phyloP scores from a whole-genome alignment of 2,113 vertebrate species.

The Crotophaga sulcirostris region DNA sequence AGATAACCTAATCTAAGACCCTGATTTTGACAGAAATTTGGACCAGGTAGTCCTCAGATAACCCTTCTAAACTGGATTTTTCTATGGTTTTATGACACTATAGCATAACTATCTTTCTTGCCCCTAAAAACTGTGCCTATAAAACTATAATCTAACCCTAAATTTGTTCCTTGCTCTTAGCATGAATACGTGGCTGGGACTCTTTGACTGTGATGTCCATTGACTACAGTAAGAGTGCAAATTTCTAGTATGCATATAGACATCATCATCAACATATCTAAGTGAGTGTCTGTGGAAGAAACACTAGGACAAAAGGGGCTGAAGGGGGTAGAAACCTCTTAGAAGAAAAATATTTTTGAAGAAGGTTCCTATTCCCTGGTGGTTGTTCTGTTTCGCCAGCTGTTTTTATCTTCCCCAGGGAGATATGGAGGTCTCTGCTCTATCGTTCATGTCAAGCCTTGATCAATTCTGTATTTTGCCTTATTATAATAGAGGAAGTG shows the following conservation, averaged over 20 bases:
- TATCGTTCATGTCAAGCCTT: neutral
- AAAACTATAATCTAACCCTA: neutral
- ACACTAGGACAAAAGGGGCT: neutral
- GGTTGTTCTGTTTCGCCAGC: neutral
- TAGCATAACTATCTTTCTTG: neutral
- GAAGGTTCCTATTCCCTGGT: neutral
- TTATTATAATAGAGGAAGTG: neutral
- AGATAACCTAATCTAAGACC: neutral
- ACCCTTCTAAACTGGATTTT: neutral
- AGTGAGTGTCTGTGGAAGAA: neutral
- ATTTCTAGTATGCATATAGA: neutral
- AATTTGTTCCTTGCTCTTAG: neutral
- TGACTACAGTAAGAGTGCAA: neutral
- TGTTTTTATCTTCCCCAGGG: neutral
- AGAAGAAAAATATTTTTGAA: neutral
- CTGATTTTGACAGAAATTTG: neutral
- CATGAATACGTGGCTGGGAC: neutral
- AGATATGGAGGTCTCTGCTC: neutral
- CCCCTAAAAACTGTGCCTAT: neutral
- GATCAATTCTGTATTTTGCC: neutral
- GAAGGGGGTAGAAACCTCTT: neutral
- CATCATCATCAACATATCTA: neutral
- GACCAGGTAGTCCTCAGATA: neutral
- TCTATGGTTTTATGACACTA: neutral
- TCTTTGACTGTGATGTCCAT: neutral